Evolutionary conservation across 2,113 vertebrate genomes (phyloP), one percentile per base, ranked within the genome.

Genomic region (Mus pahari): DNA sequence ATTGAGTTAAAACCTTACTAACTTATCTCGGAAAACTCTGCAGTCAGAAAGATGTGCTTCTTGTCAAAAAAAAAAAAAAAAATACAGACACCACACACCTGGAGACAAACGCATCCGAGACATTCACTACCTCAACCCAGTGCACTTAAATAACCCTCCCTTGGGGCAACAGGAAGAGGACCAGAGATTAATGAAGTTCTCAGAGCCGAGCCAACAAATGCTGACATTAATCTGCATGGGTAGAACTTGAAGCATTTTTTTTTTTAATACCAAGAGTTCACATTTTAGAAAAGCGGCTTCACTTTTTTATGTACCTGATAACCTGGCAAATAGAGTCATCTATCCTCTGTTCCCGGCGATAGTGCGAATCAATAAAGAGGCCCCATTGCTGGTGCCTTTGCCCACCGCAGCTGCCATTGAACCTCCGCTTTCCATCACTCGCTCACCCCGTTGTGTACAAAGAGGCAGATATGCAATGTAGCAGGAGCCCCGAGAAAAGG

Each of bases 391-490:
- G 89, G 96, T 50, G 93, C 96, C 86, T 97, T 94, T 95, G 94
- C 26, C 68, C 94, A 98, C 97, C 95, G 66, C 88, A 53, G 73
- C 94, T 96, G 96, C 97, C 97, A 97, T 97, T 97, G 97, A 97
- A 97, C 97, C 96, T 93, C 66, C 70, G 95, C 97, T 96, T 98
- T 95, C 97, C 95, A 96, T 97, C 92, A 91, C 86, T 81, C 7
- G 11, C 91, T 96, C 96, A 90, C 96, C 97, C 97, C 10, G 95
- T 98, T 98, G 97, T 98, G 97, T 97, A 98, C 97, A 98, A 97
- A 98, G 97, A 94, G 75, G 79, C 96, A 98, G 97, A 97, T 97
- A 97, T 97, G 97, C 97, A 97, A 97, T 98, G 42, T 97, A 97
- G 92, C 97, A 77, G 82, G 48, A 86, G 97, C 48, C 71, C 90